A percentile compares a stretch with the other conserved stretches of the same genome.
These are phyloP conservation scores for Microchrysa polita DNA, from an alignment of 2,888 invertebrate genomes.

Conservation along the genomic window DNA sequence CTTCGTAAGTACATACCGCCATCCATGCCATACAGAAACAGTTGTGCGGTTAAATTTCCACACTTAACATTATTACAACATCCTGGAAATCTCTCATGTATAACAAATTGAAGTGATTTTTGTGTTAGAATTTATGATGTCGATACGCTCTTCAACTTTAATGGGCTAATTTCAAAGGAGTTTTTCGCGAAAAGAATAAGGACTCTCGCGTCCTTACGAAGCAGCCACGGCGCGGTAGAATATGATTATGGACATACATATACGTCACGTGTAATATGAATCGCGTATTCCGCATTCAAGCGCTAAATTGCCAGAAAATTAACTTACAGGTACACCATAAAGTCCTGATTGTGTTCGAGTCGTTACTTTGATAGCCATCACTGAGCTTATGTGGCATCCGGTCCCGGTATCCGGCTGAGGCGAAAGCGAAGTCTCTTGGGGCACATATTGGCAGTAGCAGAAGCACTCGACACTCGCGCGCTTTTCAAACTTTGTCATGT, in stretches of 20 bases:
- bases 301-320: constrained; percentile 42
- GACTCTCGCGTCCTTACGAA: too few species aligned
- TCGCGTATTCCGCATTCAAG: constrained; percentile 37
- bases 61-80: constrained; percentile 42
- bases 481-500: constrained; percentile 26
- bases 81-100: constrained; percentile 43
- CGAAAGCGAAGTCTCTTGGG: neutral
- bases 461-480: too few species aligned
- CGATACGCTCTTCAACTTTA: constrained; percentile 42
- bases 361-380: neutral
- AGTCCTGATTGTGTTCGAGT: constrained; percentile 26
- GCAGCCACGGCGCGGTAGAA: too few species aligned
- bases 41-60: constrained; percentile 37
- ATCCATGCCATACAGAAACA: constrained; percentile 15
- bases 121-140: constrained; percentile 33
- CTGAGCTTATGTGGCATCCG: neutral
- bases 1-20: too few species aligned
- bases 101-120: constrained; percentile 43
- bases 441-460: neutral
- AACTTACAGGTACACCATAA: constrained; percentile 31
- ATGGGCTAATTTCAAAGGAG: constrained; percentile 38
- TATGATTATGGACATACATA: constrained; percentile 39
- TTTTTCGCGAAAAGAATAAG: neutral
- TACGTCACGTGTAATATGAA: constrained; percentile 41
- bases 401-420: neutral